A percentile compares a stretch with the other conserved stretches of the same genome.
These are phyloP conservation scores for Pelvicachromis taeniatus DNA, from an alignment of 2,113 vertebrate genomes.

Conservation along the genomic window DNA sequence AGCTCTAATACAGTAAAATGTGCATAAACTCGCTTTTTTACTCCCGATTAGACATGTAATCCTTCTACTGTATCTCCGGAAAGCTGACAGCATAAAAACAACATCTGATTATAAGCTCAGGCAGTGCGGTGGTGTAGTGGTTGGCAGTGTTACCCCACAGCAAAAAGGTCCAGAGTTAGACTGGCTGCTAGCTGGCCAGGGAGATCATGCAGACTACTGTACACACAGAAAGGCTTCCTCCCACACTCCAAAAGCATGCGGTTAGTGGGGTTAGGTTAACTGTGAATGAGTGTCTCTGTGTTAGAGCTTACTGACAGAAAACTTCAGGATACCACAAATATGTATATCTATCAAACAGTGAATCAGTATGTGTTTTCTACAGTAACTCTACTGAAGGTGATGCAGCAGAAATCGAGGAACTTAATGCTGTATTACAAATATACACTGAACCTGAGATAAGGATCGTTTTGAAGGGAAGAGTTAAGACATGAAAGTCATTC, in stretches of 20 bases:
- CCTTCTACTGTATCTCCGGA: not conserved
- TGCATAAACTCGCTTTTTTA: not conserved
- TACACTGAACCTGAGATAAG: not conserved
- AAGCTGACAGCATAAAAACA: not conserved
- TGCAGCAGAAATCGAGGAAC: not conserved
- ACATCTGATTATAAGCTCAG: not conserved
- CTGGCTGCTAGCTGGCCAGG: not conserved
- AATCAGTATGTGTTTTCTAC: not conserved
- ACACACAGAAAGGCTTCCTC: not conserved
- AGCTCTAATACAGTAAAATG: not conserved
- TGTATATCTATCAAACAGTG: not conserved
- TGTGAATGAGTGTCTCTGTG: too few species aligned
- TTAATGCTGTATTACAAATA: not conserved
- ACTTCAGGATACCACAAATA: too few species aligned
- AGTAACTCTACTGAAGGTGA: not conserved
- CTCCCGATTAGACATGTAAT: not conserved
- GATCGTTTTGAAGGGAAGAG: not conserved
- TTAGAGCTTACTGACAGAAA: too few species aligned
- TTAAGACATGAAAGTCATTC: not conserved
- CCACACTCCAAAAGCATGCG: not conserved
- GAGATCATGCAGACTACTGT: not conserved
- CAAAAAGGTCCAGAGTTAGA: not conserved
- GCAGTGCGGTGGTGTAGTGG: not conserved
- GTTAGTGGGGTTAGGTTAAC: not conserved
- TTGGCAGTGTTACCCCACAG: not conserved